A percentile compares a stretch with the other conserved stretches of the same genome.
Conservation (phyloP, 2,797 vertebrate genomes). For the Taeniopygia guttata region DNA sequence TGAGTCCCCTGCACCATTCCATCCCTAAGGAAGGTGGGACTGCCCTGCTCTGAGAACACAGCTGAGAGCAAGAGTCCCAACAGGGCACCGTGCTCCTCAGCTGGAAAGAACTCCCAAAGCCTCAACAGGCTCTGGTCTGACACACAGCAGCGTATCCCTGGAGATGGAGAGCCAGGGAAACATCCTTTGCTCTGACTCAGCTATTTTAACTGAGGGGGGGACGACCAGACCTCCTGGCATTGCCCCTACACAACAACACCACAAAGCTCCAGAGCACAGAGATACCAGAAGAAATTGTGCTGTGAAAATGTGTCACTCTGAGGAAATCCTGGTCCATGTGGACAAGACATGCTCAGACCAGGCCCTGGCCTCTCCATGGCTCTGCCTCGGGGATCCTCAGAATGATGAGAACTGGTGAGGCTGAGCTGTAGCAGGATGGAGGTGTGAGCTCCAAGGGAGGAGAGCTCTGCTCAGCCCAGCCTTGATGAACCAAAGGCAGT, state of each 20-base stretch:
- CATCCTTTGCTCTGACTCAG: neutral
- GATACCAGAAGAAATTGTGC: neutral
- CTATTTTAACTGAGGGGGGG: neutral
- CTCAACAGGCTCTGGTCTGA: neutral
- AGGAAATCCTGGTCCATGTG: neutral
- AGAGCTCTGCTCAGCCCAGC: neutral
- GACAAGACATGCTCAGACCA: neutral
- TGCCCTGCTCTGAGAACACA: neutral
- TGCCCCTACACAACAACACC: neutral
- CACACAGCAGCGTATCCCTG: accelerated
- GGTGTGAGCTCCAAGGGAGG: neutral
- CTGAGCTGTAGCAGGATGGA: neutral
- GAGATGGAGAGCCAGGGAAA: neutral
- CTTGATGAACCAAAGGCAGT: neutral
- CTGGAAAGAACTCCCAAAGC: neutral
- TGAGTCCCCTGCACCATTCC: neutral
- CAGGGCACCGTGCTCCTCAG: neutral
- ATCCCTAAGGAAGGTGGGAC: neutral
- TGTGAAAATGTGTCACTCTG: neutral
- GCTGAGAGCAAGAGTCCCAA: neutral
- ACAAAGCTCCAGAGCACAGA: neutral
- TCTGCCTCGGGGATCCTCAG: neutral
- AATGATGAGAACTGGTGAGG: neutral
- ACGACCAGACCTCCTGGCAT: neutral
- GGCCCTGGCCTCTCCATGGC: neutral